A percentile compares a stretch with the other conserved stretches of the same genome.
These are phyloP conservation scores for Drosophila sproati DNA, from an alignment of 1,140 invertebrate species.

Conservation along the genomic window DNA sequence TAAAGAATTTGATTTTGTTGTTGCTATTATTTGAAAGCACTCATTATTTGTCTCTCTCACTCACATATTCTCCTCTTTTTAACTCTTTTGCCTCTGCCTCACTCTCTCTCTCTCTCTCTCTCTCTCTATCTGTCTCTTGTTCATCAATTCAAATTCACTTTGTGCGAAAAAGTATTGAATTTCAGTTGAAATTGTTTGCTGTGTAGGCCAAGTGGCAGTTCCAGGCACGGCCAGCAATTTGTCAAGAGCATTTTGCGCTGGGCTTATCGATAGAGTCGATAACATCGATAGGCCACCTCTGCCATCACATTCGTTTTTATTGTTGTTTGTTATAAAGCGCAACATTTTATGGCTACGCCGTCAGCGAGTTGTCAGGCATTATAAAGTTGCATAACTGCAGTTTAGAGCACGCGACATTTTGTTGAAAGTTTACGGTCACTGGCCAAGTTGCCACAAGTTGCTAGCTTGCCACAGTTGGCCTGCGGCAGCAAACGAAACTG, in stretches of 20 bases:
- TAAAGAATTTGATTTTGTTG: too few relatives aligned
- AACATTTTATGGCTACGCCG: conserved; percentile 62
- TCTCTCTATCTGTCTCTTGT: too few relatives aligned
- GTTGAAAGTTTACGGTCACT: conserved; percentile 76
- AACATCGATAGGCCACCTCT: conserved; percentile 11
- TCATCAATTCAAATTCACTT: too few relatives aligned
- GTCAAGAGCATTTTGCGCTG: neutral
- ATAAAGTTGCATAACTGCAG: conserved; percentile 81
- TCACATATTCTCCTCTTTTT: too few relatives aligned
- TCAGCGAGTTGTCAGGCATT: conserved; percentile 75
- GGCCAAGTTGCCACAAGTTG: conserved; percentile 22
- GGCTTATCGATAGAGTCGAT: neutral
- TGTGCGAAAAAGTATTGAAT: too few relatives aligned
- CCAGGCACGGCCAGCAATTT: conserved; percentile 5
- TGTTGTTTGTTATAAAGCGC: conserved; percentile 62
- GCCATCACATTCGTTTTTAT: neutral
- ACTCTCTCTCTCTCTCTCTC: too few relatives aligned
- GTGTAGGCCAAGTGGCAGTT: neutral
- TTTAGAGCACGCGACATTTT: conserved; percentile 82
- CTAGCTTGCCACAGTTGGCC: conserved; percentile 1
- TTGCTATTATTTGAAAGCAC: too few relatives aligned
- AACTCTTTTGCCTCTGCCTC: too few relatives aligned
- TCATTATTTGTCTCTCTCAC: too few relatives aligned
- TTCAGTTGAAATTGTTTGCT: too few relatives aligned
- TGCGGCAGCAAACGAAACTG: conserved; percentile 55